Conservation (phyloP, 1,140 invertebrate species). For the Cheumatopsyche charites region DNA sequence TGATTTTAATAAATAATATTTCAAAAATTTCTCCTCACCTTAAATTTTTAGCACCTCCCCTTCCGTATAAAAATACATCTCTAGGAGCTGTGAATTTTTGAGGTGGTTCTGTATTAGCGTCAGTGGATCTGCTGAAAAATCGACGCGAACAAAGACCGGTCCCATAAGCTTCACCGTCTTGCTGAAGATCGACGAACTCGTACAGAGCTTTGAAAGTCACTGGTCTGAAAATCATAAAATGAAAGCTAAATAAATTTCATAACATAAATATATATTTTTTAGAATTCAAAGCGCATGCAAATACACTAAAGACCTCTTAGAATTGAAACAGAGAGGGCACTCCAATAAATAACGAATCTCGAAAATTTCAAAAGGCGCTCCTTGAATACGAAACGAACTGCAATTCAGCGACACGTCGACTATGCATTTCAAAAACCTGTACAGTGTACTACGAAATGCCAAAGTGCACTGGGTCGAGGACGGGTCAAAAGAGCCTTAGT, state of each 20-base stretch:
- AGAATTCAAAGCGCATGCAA: too few relatives aligned
- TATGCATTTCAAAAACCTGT: too few relatives aligned
- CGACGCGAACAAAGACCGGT: slow-evolving; percentile 69
- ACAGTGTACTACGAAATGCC: too few relatives aligned
- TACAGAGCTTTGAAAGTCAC: slow-evolving; percentile 85
- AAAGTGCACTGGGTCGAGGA: too few relatives aligned
- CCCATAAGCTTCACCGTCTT: slow-evolving; percentile 80
- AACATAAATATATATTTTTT: too few relatives aligned
- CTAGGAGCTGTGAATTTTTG: slow-evolving; percentile 71
- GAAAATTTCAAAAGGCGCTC: too few relatives aligned
- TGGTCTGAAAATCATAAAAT: slow-evolving; percentile 61
- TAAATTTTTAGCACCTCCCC: slow-evolving; percentile 80
- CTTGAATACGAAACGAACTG: too few relatives aligned
- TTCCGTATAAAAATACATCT: slow-evolving; percentile 85
- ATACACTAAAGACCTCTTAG: not conserved
- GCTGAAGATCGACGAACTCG: slow-evolving; percentile 86
- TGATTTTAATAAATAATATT: too few relatives aligned
- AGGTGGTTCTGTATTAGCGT: slow-evolving; percentile 64
- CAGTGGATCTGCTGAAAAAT: slow-evolving; percentile 68
- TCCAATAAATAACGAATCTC: not conserved
- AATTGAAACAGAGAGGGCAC: not conserved
- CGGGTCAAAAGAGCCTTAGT: too few relatives aligned
- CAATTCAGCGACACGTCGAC: too few relatives aligned
- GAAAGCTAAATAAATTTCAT: slow-evolving; percentile 3
- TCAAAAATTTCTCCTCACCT: slow-evolving; percentile 67